Evolutionary conservation across 1,140 invertebrate genomes (phyloP).

Genomic region (Micrasema minimum): DNA sequence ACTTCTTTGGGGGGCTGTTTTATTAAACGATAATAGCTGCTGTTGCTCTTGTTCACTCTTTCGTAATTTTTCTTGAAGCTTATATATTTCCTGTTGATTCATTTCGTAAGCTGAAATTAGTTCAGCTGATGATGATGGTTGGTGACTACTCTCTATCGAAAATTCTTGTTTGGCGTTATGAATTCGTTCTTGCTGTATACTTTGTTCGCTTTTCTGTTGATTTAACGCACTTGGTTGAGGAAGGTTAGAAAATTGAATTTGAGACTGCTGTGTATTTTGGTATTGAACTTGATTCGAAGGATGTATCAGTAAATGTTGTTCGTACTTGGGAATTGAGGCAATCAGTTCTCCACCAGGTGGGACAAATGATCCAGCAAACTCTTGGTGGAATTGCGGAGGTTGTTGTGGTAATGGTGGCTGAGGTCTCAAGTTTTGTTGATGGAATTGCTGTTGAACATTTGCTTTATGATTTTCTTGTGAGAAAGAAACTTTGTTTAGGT

Average conservation of each 20-base stretch:
- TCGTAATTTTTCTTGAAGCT: constrained; percentile 49
- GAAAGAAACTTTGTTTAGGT: constrained; percentile 47
- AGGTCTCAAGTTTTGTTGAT: constrained; percentile 55
- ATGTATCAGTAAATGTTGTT: constrained; percentile 76
- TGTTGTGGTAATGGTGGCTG: constrained; percentile 55
- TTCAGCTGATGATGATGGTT: constrained; percentile 27
- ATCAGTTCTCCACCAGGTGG: constrained; percentile 74
- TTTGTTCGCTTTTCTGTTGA: constrained; percentile 46
- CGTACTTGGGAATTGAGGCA: constrained; percentile 78
- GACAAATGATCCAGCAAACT: constrained; percentile 59
- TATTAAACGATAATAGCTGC: constrained; percentile 42
- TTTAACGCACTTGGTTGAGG: constrained; percentile 50
- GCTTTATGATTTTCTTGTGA: constrained; percentile 53
- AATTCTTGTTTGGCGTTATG: constrained; percentile 56
- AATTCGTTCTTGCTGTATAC: constrained; percentile 26
- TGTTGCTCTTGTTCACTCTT: constrained; percentile 48
- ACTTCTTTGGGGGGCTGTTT: constrained; percentile 11
- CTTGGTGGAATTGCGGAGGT: constrained; percentile 62
- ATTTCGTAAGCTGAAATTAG: constrained; percentile 49
- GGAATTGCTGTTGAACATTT: constrained; percentile 58
- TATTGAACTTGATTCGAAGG: constrained; percentile 57
- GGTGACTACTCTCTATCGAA: constrained; percentile 33
- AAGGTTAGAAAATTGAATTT: constrained; percentile 59
- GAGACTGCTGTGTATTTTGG: constrained; percentile 56
- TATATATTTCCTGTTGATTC: constrained; percentile 50